A percentile compares a stretch with the other conserved stretches of the same genome.
These are phyloP conservation scores for Eulemur coronatus DNA, from an alignment of 2,797 vertebrate species.

Conservation along the genomic window DNA sequence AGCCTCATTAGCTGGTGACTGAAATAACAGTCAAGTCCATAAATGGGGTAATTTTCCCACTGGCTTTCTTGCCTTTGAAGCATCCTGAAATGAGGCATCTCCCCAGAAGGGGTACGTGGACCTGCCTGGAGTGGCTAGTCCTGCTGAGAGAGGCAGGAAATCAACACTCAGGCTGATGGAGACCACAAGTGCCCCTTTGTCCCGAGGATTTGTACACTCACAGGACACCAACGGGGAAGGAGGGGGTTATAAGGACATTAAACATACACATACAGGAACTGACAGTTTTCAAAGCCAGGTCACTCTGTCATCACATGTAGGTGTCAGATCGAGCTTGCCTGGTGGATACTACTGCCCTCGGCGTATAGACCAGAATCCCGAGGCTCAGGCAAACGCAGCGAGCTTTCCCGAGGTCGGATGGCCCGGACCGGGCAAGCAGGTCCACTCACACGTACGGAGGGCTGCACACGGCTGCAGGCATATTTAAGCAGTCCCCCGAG, in stretches of 20 bases:
- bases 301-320: neutral
- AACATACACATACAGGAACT: neutral
- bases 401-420: too few relatives aligned
- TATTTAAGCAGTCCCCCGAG: too few relatives aligned
- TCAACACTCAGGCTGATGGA: accelerated
- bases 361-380: neutral
- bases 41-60: neutral
- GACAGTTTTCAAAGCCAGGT: neutral
- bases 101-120: neutral
- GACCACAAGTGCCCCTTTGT: accelerated
- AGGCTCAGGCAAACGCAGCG: neutral
- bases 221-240: neutral
- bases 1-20: neutral
- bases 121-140: neutral
- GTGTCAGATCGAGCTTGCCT: neutral
- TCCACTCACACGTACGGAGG: accelerated
- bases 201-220: accelerated
- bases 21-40: neutral
- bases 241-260: neutral
- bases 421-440: accelerated
- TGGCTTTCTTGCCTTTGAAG: neutral
- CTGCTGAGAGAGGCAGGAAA: neutral
- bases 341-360: accelerated
- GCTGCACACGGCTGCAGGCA: neutral
- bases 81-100: neutral